Evolutionary conservation across 2,888 invertebrate genomes (phyloP).

Genomic region (Andricus quercusramuli): DNA sequence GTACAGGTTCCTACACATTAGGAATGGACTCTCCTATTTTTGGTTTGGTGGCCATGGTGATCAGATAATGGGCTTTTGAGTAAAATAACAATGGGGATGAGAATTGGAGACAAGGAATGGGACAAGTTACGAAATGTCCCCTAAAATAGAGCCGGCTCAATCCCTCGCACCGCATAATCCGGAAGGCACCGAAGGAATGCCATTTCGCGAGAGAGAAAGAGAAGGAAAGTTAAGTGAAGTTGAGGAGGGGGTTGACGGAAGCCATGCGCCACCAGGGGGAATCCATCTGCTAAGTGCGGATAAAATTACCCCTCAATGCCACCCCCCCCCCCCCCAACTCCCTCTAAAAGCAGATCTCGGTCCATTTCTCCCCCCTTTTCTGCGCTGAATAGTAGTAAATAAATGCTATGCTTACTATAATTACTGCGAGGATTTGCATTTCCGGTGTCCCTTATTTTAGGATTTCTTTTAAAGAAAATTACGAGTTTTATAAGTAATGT

Average conservation of each 20-base stretch:
- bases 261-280: slow-evolving; percentile 61
- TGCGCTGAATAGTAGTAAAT: slow-evolving; percentile 54
- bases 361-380: slow-evolving; percentile 55
- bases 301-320: slow-evolving; percentile 65
- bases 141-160: slow-evolving; percentile 16
- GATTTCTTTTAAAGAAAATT: not conserved
- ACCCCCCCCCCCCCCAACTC: slow-evolving; percentile 47
- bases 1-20: too few relatives aligned
- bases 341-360: slow-evolving; percentile 49
- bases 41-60: not conserved
- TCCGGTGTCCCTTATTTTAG: slow-evolving; percentile 11
- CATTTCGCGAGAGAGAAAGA: slow-evolving; percentile 50
- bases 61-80: slow-evolving; percentile 34
- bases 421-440: too few relatives aligned
- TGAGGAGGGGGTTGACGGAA: slow-evolving; percentile 46
- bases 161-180: slow-evolving; percentile 50
- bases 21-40: not conserved
- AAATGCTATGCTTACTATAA: too few relatives aligned
- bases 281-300: slow-evolving; percentile 69
- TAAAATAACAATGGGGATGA: slow-evolving; percentile 40
- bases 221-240: slow-evolving; percentile 45
- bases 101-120: slow-evolving; percentile 31
- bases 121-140: slow-evolving; percentile 31
- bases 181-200: slow-evolving; percentile 56
- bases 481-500: too few relatives aligned